Evolutionary conservation across 2,797 vertebrate genomes (phyloP).

Genomic region (Anableps anableps): DNA sequence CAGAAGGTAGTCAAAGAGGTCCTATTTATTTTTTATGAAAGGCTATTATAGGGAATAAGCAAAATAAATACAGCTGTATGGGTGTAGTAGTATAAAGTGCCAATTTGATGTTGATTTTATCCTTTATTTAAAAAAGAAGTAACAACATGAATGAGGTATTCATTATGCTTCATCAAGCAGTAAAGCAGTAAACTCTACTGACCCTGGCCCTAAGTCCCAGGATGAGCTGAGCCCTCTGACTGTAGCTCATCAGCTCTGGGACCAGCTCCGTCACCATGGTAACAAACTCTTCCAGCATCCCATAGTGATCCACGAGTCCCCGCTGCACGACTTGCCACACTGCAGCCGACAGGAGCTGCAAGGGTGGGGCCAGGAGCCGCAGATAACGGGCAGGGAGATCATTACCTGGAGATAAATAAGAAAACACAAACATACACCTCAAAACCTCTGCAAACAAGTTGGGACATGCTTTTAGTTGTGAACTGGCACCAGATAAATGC

Average conservation of each 20-base stretch:
- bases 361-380: slow-evolving; percentile 74
- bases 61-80: neutral
- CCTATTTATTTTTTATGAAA: neutral
- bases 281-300: slow-evolving; percentile 83
- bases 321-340: slow-evolving; percentile 81
- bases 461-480: neutral
- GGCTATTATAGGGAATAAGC: neutral
- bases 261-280: slow-evolving; percentile 79
- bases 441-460: neutral
- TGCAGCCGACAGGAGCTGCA: slow-evolving; percentile 82
- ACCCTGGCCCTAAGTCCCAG: slow-evolving; percentile 86
- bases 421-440: neutral
- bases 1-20: neutral
- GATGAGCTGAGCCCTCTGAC: slow-evolving; percentile 84
- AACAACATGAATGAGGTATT: neutral
- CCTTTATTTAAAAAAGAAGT: neutral
- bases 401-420: slow-evolving; percentile 58
- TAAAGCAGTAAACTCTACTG: slow-evolving; percentile 22
- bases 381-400: slow-evolving; percentile 71
- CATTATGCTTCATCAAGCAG: neutral
- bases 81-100: neutral
- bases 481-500: neutral
- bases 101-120: neutral
- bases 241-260: slow-evolving; percentile 83
- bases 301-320: slow-evolving; percentile 79